These are phyloP conservation scores for Philotrypesis tridentata DNA, from an alignment of 1,140 invertebrate genomes.

Conservation along the genomic window DNA sequence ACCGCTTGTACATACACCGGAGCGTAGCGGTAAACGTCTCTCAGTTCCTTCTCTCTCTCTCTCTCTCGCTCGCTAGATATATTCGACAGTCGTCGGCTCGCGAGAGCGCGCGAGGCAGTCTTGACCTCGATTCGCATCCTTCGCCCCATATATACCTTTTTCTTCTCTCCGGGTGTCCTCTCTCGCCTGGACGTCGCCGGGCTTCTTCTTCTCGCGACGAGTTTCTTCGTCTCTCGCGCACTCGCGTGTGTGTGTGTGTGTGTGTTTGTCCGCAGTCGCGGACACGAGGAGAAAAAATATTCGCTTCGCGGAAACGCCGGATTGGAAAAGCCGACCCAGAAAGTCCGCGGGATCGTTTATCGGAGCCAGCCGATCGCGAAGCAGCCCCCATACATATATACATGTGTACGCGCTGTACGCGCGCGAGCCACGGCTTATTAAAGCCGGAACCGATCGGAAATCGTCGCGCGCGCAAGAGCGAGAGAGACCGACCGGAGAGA, in stretches of 20 bases:
- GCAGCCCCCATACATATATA: neutral
- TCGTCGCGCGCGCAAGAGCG: conserved; percentile 32
- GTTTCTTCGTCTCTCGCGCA: neutral
- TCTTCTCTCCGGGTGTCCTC: neutral
- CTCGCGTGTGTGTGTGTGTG: neutral
- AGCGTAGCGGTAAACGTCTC: neutral
- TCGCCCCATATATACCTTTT: neutral
- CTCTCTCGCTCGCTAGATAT: too few relatives aligned
- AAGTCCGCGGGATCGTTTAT: conserved; percentile 34
- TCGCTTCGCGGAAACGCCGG: neutral
- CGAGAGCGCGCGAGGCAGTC: neutral
- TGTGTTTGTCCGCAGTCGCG: too few relatives aligned
- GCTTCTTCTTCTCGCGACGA: neutral
- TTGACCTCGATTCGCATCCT: neutral
- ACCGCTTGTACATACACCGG: too few relatives aligned
- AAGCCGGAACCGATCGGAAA: conserved; percentile 45
- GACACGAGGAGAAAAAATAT: neutral
- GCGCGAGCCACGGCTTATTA: conserved; percentile 29
- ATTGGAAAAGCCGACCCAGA: conserved; percentile 41
- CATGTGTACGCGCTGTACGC: too few relatives aligned
- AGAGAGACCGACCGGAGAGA: conserved; percentile 32
- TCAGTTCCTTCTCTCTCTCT: too few relatives aligned
- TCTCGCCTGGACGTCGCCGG: too few relatives aligned
- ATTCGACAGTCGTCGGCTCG: neutral
- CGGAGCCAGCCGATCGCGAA: neutral